Evolutionary conservation across 2,888 invertebrate genomes (phyloP), one percentile per base, ranked within the genome.

Genomic region (Aporophyla lueneburgensis): DNA sequence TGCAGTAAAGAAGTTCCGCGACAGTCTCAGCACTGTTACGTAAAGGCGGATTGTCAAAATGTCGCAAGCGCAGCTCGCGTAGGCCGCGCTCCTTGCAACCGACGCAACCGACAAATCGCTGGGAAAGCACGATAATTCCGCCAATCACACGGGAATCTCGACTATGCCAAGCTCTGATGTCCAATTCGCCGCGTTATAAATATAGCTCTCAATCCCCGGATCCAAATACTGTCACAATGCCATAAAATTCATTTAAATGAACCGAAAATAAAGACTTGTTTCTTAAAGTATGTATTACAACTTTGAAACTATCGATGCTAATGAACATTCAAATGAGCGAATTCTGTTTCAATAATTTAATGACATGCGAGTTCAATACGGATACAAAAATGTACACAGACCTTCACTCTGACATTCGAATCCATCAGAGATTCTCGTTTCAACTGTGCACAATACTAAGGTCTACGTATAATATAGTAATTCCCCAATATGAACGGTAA

Each of bases 51-150:
- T 94, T 94, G 94, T 94, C 94, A 92, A 94, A 95, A 93, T 95
- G 95, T 94, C 94, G 95, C 94, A 95, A 95, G 93, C 91, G 89
- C 89, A 89, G 92, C 93, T 93, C 94, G 93, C 93, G 93, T 92
- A 91, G 91, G 84, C 89, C 84, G 84, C 86, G 81, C 92, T 90
- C 89, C 90, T 91, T 90, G 80, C 85, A 88, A 86, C 85, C 79
- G 86, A 89, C 89, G 92, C 90, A 92, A 92, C 91, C 89, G 90
- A 90, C 92, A 89, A 91, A 91, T 89, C 89, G 87, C 91, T 92
- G 91, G 90, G 91, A 93, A 91, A 93, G 90, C 91, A 90, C 88
- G 89, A 88, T 90, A 84, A 90, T 90, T 88, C 88, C 83, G 84
- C 86, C 89, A 92, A 92, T 93, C 91, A 91, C 88, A 89, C 90